Conservation (phyloP, 2,113 vertebrate species). For the Antigone vipio region DNA sequence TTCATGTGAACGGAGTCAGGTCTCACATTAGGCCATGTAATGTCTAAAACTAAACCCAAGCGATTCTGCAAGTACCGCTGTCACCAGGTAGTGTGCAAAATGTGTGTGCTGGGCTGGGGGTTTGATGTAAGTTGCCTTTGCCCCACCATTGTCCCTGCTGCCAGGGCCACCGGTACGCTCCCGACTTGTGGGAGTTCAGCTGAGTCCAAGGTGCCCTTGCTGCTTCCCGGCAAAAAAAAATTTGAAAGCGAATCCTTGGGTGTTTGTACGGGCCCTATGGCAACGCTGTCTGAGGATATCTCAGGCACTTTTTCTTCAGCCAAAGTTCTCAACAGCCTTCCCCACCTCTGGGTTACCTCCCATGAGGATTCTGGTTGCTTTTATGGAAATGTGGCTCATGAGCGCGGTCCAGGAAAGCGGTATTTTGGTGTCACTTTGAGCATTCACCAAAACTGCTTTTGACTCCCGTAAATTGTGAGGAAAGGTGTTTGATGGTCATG, state of each 20-base stretch:
- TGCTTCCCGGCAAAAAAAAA: background rate
- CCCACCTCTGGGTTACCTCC: background rate
- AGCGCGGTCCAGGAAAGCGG: background rate
- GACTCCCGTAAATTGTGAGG: rapidly evolving
- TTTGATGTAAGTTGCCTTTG: background rate
- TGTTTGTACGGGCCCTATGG: background rate
- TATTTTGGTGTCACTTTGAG: background rate
- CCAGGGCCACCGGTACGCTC: background rate
- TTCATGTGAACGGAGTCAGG: background rate
- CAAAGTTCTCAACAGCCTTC: background rate
- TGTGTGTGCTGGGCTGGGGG: too few species aligned
- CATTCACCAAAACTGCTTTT: background rate
- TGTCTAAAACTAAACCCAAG: background rate
- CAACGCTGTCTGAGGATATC: background rate
- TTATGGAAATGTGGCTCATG: background rate
- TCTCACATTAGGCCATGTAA: background rate
- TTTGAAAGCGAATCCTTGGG: background rate
- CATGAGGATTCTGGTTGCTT: background rate
- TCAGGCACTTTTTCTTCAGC: background rate
- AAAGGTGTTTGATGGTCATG: background rate
- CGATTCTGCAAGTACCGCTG: rapidly evolving
- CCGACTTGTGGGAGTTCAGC: background rate
- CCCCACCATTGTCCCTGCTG: background rate
- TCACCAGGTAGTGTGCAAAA: background rate
- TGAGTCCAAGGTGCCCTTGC: background rate